Base-by-base conservation (phyloP, 2,797 vertebrate genomes). In the Eupleurogrammus muticus region DNA sequence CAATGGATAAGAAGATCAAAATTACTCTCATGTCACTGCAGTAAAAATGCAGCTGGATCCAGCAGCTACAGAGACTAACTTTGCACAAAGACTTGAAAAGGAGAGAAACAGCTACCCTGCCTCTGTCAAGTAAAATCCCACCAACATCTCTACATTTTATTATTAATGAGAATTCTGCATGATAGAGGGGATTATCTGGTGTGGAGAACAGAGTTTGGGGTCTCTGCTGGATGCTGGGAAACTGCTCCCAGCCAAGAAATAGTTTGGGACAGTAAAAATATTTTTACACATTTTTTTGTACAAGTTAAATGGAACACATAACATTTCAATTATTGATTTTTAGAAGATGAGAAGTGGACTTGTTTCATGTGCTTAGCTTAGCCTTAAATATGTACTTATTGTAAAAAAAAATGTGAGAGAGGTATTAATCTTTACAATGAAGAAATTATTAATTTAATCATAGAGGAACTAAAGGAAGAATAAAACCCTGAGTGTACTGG, bases 201-300 rank as follows among this genome's bases (percentile, higher is more conserved):
- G 35, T 48, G 21, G 20, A 66, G 32, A 35, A 63, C 6, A 23
- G 17, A 60, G 42, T 58, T 66, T 68, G 21, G 40, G 65, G 24
- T 47, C 34, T 49, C 12, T 9, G 13, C 19, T 54, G 9, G 48
- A 70, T 70, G 52, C 61, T 55, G 57, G 51, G 54, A 75, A 70
- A 65, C 68, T 34, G 62, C 24, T 55, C 19, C 32, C 9, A 56
- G 40, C 47, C 48, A 50, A 68, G 19, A 51, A 50, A 66, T 13
- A 53, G 34, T 52, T 38, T 9, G 14, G 16, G 49, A 59, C 53
- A 40, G 13, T 68, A 40, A 58, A 73, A 44, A 65, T 20, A 23
- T 28, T 19, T 62, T 62, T 47, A 32, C 23, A 24, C 11, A 47
- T 48, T 0, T 59, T 53, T 56, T 21, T 58, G 32, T 48, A 46